A percentile compares a stretch with the other conserved stretches of the same genome.
These are phyloP conservation scores for Oxyscelio sp. DNA, from an alignment of 2,888 invertebrate genomes.

Conservation along the genomic window DNA sequence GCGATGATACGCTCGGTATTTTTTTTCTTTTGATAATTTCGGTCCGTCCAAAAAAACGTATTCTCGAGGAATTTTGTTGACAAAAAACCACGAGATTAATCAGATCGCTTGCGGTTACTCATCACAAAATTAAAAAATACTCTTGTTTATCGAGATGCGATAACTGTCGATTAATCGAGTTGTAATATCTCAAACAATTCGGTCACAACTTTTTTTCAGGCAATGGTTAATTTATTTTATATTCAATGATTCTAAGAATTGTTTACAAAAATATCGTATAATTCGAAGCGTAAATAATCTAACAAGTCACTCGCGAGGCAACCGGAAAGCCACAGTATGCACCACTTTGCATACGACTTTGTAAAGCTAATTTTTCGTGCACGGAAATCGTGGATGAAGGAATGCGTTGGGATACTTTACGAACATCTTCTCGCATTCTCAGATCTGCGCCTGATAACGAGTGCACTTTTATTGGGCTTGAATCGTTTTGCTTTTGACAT, in stretches of 20 bases:
- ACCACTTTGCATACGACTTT: too few species aligned
- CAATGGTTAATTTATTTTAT: too few species aligned
- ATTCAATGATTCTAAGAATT: too few species aligned
- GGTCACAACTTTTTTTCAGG: too few species aligned
- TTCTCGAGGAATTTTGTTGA: conserved; percentile 39
- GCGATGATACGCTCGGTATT: conserved; percentile 35
- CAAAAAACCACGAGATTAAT: conserved; percentile 27
- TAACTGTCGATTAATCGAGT: conserved; percentile 4
- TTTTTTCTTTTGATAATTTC: conserved; percentile 32
- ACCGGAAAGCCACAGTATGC: too few species aligned
- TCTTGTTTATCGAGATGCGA: conserved; percentile 17
- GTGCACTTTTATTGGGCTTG: conserved; percentile 29
- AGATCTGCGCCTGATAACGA: conserved; percentile 43
- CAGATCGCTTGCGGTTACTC: conserved; percentile 41
- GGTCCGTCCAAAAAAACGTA: conserved; percentile 10
- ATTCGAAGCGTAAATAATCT: too few species aligned
- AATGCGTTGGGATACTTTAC: conserved; percentile 31
- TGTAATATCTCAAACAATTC: not conserved
- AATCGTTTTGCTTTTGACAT: conserved; percentile 64
- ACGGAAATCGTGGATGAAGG: conserved; percentile 24
- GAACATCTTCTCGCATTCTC: conserved; percentile 1
- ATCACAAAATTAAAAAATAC: conserved; percentile 31
- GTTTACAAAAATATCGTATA: too few species aligned
- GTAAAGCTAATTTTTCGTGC: not conserved
- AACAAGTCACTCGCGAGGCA: too few species aligned